Conservation (phyloP, 2,888 invertebrate genomes). For the Argynnis bischoffii region DNA sequence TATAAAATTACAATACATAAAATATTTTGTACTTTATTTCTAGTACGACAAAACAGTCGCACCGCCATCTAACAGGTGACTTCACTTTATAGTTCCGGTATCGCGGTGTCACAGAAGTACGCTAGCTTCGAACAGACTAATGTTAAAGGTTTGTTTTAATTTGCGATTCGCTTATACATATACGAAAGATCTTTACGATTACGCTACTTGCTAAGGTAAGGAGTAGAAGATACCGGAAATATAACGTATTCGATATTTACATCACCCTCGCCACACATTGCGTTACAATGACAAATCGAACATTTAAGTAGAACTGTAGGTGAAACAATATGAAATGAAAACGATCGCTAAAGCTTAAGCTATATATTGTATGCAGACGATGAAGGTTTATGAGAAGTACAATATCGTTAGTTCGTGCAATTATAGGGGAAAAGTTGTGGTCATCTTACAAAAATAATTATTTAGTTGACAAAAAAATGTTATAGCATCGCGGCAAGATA, state of each 20-base stretch:
- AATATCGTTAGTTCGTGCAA: slow-evolving; percentile 71
- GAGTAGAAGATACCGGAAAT: slow-evolving; percentile 4
- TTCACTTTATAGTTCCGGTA: slow-evolving; percentile 15
- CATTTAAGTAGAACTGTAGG: slow-evolving; percentile 27
- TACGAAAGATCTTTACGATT: too few relatives aligned
- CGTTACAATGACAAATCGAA: slow-evolving; percentile 45
- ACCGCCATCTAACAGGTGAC: slow-evolving; percentile 58
- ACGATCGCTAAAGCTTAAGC: slow-evolving; percentile 34
- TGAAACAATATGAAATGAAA: slow-evolving; percentile 35
- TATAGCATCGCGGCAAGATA: slow-evolving; percentile 19
- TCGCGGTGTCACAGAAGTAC: background rate
- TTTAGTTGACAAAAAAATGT: background rate
- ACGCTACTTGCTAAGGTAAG: background rate
- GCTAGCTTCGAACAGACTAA: too few relatives aligned
- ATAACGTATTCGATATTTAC: slow-evolving; percentile 4
- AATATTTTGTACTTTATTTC: slow-evolving; percentile 82
- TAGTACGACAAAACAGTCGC: slow-evolving; percentile 71
- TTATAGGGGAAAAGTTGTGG: slow-evolving; percentile 15
- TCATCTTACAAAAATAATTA: background rate
- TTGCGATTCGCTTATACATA: too few relatives aligned
- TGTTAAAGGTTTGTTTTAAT: too few relatives aligned
- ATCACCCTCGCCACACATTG: slow-evolving; percentile 52
- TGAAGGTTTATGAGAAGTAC: slow-evolving; percentile 73
- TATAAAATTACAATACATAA: slow-evolving; percentile 80
- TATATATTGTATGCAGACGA: slow-evolving; percentile 43